Evolutionary conservation across 2,888 invertebrate genomes (phyloP), one percentile per base, ranked within the genome.

Genomic region (Glyphotaelius pellucidus): DNA sequence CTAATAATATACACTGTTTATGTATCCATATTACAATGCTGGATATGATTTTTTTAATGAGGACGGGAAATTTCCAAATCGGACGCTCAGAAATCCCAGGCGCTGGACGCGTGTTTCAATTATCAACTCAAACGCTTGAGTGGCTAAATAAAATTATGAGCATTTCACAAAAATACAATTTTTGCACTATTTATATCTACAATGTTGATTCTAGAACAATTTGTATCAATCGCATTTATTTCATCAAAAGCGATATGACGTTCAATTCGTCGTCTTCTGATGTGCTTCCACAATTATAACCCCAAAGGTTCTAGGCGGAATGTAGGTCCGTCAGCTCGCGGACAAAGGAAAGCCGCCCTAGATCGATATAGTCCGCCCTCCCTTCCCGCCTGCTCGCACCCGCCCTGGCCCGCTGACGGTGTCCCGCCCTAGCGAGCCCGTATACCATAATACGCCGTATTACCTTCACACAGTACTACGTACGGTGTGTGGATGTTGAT

Each of bases 271-370:
- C 25, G 67, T 67, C 67, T 67, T 67, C 9, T 5, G 67, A 67
- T 67, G 25, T 67, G 9, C 67, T 67, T 67, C 25, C n/a, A 67
- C 67, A 67, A 67, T 67, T 9, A 67, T 67, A 67, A 67, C 67
- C n/a, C n/a, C 79, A 19, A 89, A 89, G 79, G 88, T n/a, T 32
- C 79, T 11, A 31, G 79, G 79, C 79, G 31, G 35, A 88, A 88
- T 79, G 79, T 35, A 32, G 67, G 88, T 89, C 80, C 88, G 79
- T 81, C 90, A 90, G 90, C 9, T 19, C 47, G 90, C 81, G 93
- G 93, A 93, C 93, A 93, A 93, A 93, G 93, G 93, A 90, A 91
- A 91, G 91, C 91, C 89, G 93, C 42, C 90, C 89, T 89, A 90
- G 92, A 93, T 93, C 93, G 93, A 93, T 93, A 93, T 91, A 67